Evolutionary conservation across 2,113 vertebrate genomes (phyloP).

Genomic region (Empidonax alnorum): DNA sequence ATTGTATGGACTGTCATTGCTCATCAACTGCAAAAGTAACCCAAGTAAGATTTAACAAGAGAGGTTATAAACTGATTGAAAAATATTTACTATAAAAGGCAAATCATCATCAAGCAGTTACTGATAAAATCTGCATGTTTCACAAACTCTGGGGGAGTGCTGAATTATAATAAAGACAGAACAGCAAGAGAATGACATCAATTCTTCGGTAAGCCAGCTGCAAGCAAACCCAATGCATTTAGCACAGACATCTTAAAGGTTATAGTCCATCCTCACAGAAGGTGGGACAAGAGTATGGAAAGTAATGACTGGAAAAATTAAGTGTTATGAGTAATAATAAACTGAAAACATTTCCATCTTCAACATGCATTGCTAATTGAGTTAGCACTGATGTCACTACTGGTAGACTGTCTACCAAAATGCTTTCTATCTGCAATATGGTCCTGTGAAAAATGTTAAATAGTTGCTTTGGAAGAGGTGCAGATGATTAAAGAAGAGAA

Average conservation of each 20-base stretch:
- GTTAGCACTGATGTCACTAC: background rate
- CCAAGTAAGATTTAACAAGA: background rate
- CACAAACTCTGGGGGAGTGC: background rate
- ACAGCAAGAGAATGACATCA: background rate
- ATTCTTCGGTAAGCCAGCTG: background rate
- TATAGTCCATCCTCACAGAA: background rate
- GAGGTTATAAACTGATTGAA: background rate
- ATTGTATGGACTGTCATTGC: background rate
- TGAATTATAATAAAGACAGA: background rate
- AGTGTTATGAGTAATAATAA: background rate
- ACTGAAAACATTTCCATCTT: background rate
- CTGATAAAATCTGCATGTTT: conserved; percentile 38
- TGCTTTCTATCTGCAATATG: background rate
- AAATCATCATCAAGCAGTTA: background rate
- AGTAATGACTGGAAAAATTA: background rate
- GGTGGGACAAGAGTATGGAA: background rate
- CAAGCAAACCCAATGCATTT: background rate
- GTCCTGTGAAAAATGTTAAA: background rate
- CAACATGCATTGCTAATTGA: background rate
- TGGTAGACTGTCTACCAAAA: background rate
- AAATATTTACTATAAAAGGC: conserved; percentile 51
- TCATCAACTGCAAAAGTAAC: background rate
- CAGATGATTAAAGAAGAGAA: background rate
- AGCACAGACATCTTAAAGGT: background rate
- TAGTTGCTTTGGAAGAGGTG: background rate